Evolutionary conservation across 2,797 vertebrate genomes (phyloP), one percentile per base, ranked within the genome.

Genomic region (Argyrosomus regius): DNA sequence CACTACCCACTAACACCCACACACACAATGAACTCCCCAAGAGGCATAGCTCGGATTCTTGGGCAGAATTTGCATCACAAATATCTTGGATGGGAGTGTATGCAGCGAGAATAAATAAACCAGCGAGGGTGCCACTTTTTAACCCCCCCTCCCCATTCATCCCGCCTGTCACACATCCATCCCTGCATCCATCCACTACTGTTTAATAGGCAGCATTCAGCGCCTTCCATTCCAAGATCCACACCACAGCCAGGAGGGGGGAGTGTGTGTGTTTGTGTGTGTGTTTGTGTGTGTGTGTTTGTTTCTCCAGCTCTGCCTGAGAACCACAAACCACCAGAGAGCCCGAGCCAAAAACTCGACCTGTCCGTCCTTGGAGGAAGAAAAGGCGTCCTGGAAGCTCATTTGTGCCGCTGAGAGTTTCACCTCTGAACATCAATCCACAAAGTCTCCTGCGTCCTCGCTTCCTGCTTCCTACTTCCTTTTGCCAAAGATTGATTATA

Each of bases 11-110:
- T 7, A 28, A 77, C 70, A 68, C 63, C 48, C 68, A 54, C 59
- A 59, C 61, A 67, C 72, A 82, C 81, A 86, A 75, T 80, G 67
- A 85, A 88, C 65, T 84, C 90, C 89, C 89, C 87, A 73, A 72
- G 88, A 87, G 90, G 83, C 89, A 91, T 81, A 75, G 88, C 88
- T 88, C 20, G n/a, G 87, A 93, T 91, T 93, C 89, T 75, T 84
- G 70, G 68, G 75, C 49, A 17, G 52, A 86, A 93, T 94, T 92
- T 92, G 91, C 92, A 93, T 94, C 87, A 87, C 93, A 93, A 89
- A 93, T 90, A 84, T 91, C 82, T 86, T n/a, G 74, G 87, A 90
- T 77, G 82, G 81, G 81, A 84, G 84, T 53, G 78, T 60, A 54
- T 83, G 87, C 77, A 41, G 4, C 6, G 66, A 65, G 89, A 89